phyloP scores from a whole-genome alignment of 2,888 invertebrate species.

The Tenthredo distinguenda region DNA sequence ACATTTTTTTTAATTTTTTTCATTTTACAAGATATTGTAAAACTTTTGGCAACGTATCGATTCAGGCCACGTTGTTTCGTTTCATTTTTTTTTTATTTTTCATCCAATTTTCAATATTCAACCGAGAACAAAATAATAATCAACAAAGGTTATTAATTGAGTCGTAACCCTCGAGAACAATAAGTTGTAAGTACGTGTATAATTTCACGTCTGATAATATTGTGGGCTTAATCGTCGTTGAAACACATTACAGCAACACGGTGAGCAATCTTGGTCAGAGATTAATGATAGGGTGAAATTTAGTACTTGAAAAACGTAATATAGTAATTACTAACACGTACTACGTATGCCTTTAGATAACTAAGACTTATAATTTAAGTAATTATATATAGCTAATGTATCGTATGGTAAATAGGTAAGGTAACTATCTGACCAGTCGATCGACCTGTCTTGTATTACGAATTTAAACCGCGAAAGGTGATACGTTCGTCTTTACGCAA shows the following conservation, averaged over 20 bases:
- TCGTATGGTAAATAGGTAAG: background rate
- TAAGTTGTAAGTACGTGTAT: background rate
- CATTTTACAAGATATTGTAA: background rate
- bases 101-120: background rate
- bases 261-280: slow-evolving; percentile 8
- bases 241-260: background rate
- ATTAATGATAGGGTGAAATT: slow-evolving; percentile 36
- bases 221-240: slow-evolving; percentile 5
- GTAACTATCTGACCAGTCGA: slow-evolving; percentile 7
- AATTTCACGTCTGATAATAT: background rate
- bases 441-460: slow-evolving; percentile 34
- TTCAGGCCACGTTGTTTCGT: too few species aligned
- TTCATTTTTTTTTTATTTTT: too few species aligned
- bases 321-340: slow-evolving; percentile 41
- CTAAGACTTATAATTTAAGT: background rate
- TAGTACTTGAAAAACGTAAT: slow-evolving; percentile 27
- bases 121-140: background rate
- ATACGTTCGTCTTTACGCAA: slow-evolving; percentile 34
- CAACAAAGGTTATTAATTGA: background rate
- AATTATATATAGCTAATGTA: slow-evolving; percentile 16
- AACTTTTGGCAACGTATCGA: too few species aligned
- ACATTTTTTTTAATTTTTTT: background rate
- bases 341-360: background rate
- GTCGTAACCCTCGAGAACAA: background rate
- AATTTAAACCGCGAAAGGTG: slow-evolving; percentile 35